phyloP scores from a whole-genome alignment of 35 echinoderm and acorn worm genomes.

The Apostichopus japonicus region DNA sequence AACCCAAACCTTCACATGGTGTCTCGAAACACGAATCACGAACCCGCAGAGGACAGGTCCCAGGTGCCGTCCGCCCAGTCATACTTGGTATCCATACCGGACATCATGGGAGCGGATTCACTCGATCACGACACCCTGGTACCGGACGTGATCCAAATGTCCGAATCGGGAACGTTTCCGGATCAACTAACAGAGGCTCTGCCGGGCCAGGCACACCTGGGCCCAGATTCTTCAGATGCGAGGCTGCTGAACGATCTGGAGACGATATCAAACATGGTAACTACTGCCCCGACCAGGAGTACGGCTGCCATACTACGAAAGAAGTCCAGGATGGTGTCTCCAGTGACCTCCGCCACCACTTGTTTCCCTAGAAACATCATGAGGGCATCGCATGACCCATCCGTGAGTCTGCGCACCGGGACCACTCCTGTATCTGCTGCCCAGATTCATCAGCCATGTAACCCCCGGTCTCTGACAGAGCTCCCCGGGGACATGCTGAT shows the following conservation, averaged over 20 bases:
- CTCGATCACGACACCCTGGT: slow-evolving; percentile 1
- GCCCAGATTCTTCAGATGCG: neutral
- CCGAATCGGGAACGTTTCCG: slow-evolving; percentile 27
- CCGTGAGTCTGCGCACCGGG: neutral
- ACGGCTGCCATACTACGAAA: slow-evolving; percentile 38
- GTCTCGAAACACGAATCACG: neutral
- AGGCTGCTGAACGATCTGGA: slow-evolving; percentile 38
- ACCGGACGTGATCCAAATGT: slow-evolving; percentile 39
- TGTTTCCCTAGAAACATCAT: neutral
- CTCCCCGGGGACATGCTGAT: slow-evolving; percentile 56
- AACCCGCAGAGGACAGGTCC: neutral
- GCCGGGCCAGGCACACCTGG: slow-evolving; percentile 20
- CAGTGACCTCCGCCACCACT: neutral
- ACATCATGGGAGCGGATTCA: slow-evolving; percentile 28
- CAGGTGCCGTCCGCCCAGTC: slow-evolving; percentile 14
- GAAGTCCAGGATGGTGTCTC: neutral
- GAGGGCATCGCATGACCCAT: neutral
- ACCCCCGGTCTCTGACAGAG: neutral
- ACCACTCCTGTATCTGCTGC: neutral
- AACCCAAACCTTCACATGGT: slow-evolving; percentile 1
- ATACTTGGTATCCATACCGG: slow-evolving; percentile 43
- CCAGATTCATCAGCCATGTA: slow-evolving; percentile 14
- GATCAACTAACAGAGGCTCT: slow-evolving; percentile 46
- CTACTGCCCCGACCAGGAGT: neutral
- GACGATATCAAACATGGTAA: slow-evolving; percentile 26